Evolutionary conservation across 1,140 invertebrate species (phyloP), one percentile per base, ranked within the genome.

Genomic region (Zaprionus ornatus): DNA sequence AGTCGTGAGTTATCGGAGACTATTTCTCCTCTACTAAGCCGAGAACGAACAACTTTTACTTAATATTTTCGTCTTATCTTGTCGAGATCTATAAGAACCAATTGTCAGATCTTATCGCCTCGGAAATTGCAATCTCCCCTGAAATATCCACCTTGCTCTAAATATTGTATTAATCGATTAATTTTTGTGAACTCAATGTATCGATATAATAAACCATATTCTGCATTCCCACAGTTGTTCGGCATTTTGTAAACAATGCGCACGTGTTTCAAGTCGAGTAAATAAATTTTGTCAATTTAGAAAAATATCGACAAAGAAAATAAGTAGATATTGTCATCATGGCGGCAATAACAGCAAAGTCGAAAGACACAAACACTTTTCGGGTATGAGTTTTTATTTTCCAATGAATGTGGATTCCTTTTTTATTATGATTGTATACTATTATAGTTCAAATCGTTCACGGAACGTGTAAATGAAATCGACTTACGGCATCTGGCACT

Each of bases 381-480:
- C 95, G 95, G 93, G 96, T 97, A 95, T 93, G 92, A 62, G 21
- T 19, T 48, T n/a, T 12, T 27, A 10, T 17, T n/a, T 10, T 32
- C 21, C 23, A 9, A 25, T 42, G 45, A 32, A 0, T 10, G 29
- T 32, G 3, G 9, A 32, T 32, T 32, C 19, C 9, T 45, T 7
- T 23, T 12, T 9, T 35, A 40, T 40, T 55, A 3, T 32, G 15
- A 27, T 42, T 64, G 60, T 81, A 64, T 68, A 75, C 9, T 5
- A 6, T 7, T 67, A n/a, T 63, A 98, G 97, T 98, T 98, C 93
- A 95, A 96, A 92, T 95, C 96, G 13, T 98, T 98, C 93, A 95
- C 95, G 17, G 97, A 98, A 83, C 94, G 97, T 68, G 95, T 99
- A 25, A 94, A 95, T 78, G 94, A 96, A 74, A 97, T 98, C 40